These are phyloP conservation scores for Dolichallabes microphthalmus DNA, from an alignment of 2,113 vertebrate genomes.

Conservation along the genomic window DNA sequence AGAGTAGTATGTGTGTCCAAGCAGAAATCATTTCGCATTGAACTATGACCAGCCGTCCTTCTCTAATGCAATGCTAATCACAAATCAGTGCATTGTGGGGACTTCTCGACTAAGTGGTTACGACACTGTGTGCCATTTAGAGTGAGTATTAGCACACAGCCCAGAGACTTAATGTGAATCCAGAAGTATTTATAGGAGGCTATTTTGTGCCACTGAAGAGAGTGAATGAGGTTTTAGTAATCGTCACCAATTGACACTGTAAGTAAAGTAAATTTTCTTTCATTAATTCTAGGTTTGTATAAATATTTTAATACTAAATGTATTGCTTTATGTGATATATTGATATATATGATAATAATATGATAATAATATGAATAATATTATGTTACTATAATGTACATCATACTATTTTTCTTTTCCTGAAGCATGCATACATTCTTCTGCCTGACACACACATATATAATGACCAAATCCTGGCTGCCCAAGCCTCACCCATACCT, in stretches of 20 bases:
- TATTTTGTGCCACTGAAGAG: not conserved
- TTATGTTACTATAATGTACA: too few relatives aligned
- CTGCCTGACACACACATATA: too few relatives aligned
- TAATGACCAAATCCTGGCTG: too few relatives aligned
- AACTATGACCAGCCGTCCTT: conserved; percentile 21
- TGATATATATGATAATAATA: too few relatives aligned
- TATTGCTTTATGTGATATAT: too few relatives aligned
- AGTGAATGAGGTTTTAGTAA: not conserved
- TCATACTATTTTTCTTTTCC: too few relatives aligned
- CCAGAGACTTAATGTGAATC: conserved; percentile 21
- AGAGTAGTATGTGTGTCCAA: conserved; percentile 12
- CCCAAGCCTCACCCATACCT: too few relatives aligned
- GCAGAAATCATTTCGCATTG: conserved; percentile 28
- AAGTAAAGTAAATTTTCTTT: not conserved
- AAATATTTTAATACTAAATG: not conserved
- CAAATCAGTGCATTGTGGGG: conserved; percentile 26
- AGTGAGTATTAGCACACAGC: conserved; percentile 32
- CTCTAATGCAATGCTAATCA: conserved; percentile 34
- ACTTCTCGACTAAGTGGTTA: conserved; percentile 31
- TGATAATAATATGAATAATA: too few relatives aligned
- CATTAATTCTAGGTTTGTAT: not conserved
- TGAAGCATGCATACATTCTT: too few relatives aligned
- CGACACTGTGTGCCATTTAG: conserved; percentile 34
- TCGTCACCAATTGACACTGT: not conserved
- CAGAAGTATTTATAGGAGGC: conserved; percentile 47